Evolutionary conservation across 2,888 invertebrate genomes (phyloP).

Genomic region (Plebejus anna): DNA sequence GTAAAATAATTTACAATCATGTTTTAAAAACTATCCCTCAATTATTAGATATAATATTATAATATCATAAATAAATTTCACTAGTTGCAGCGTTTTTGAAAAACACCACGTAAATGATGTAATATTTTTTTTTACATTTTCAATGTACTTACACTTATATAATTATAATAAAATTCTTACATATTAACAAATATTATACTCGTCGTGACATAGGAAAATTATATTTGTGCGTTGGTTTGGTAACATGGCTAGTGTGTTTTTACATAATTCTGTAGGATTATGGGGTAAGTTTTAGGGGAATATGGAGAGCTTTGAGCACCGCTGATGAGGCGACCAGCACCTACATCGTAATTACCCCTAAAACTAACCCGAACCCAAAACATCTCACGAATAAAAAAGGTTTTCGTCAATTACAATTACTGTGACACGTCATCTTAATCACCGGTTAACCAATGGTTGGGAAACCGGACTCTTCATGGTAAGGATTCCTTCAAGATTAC

Average conservation of each 20-base stretch:
- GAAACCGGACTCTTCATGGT: not conserved
- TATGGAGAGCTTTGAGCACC: not conserved
- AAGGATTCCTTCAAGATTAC: conserved; percentile 20
- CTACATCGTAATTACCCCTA: not conserved
- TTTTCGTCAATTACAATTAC: not conserved
- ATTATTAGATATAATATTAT: not conserved
- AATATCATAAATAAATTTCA: not conserved
- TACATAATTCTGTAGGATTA: not conserved
- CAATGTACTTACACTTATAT: not conserved
- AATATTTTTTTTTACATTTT: conserved; percentile 14
- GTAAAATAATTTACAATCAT: conserved; percentile 7
- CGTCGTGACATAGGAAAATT: conserved; percentile 1
- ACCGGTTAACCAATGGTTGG: not conserved
- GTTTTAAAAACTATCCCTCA: not conserved
- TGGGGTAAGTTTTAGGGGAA: not conserved
- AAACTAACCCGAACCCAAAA: not conserved
- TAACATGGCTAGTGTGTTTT: not conserved
- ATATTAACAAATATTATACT: conserved; percentile 10
- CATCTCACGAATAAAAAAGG: not conserved
- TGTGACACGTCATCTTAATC: not conserved
- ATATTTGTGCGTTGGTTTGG: conserved; percentile 8
- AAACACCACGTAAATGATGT: not conserved
- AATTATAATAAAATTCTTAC: conserved; percentile 11
- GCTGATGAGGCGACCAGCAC: not conserved
- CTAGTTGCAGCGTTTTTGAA: not conserved